These are phyloP conservation scores for Amblyornis subalaris DNA, from an alignment of 2,113 vertebrate species.

Conservation along the genomic window DNA sequence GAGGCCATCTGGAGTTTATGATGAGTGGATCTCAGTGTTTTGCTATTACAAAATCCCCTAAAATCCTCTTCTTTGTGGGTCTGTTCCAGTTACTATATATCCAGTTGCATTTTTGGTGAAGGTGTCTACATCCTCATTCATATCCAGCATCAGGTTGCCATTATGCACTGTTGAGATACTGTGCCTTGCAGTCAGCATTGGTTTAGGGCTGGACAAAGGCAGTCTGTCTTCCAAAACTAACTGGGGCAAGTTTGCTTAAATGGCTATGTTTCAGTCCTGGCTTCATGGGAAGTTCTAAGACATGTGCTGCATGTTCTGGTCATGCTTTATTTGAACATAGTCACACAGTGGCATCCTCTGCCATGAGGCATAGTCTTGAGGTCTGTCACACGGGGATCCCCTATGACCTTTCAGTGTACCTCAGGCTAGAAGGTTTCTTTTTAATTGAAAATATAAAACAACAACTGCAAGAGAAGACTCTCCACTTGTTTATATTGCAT, in stretches of 20 bases:
- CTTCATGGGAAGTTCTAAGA: background rate
- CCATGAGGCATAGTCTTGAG: background rate
- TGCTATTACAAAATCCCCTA: background rate
- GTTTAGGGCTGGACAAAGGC: background rate
- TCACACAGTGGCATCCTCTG: background rate
- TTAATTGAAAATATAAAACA: background rate
- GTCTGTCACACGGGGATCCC: background rate
- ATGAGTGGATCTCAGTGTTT: background rate
- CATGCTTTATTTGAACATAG: background rate
- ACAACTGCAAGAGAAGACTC: background rate
- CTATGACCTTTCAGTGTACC: background rate
- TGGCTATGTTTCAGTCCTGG: background rate
- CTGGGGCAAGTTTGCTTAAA: background rate
- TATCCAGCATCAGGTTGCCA: background rate
- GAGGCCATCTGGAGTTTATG: background rate
- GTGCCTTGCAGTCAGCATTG: background rate
- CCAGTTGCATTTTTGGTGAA: background rate
- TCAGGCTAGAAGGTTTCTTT: background rate
- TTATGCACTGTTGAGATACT: background rate
- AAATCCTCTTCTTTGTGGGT: background rate
- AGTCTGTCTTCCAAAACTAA: background rate
- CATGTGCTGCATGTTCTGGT: background rate
- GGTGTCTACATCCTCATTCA: background rate
- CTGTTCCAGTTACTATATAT: background rate
- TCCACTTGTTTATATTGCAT: background rate